Conservation (phyloP, 2,888 invertebrate genomes). For the Lasioglossum figueresi region DNA sequence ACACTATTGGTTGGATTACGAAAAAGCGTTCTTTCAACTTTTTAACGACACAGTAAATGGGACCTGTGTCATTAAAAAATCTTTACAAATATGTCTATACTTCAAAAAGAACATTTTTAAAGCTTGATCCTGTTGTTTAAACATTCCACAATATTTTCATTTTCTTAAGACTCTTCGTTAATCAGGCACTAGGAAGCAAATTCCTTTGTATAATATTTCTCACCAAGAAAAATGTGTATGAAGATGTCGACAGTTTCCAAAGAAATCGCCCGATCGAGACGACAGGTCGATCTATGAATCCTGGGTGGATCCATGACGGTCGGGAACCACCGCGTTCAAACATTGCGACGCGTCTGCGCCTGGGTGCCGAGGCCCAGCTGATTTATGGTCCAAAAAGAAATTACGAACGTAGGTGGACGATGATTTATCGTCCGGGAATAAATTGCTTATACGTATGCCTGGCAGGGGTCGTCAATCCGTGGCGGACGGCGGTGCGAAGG, state of each 20-base stretch:
- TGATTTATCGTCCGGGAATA: conserved; percentile 77
- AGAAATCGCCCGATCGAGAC: background rate
- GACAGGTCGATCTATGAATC: background rate
- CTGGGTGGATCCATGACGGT: background rate
- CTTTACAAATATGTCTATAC: background rate
- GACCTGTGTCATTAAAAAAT: background rate
- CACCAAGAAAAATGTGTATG: no score
- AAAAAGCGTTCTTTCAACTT: background rate
- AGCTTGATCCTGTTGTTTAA: no score
- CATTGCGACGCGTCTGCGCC: conserved; percentile 51
- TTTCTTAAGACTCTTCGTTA: no score
- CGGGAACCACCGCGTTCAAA: conserved; percentile 24
- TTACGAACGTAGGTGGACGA: conserved; percentile 78
- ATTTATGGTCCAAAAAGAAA: conserved; percentile 78
- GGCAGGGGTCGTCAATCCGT: conserved; percentile 61
- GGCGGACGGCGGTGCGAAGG: conserved; percentile 31
- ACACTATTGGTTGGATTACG: background rate
- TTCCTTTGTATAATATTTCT: no score
- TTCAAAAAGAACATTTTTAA: no score
- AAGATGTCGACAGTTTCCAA: background rate
- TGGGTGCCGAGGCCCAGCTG: conserved; percentile 64
- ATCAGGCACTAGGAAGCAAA: no score
- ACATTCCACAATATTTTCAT: no score
- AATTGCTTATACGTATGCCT: conserved; percentile 73
- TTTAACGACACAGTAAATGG: background rate